Percentiles rank a stretch among this genome's conserved stretches.
phyloP scores from a whole-genome alignment of 2,888 invertebrate species.

The Scaeva pyrastri region DNA sequence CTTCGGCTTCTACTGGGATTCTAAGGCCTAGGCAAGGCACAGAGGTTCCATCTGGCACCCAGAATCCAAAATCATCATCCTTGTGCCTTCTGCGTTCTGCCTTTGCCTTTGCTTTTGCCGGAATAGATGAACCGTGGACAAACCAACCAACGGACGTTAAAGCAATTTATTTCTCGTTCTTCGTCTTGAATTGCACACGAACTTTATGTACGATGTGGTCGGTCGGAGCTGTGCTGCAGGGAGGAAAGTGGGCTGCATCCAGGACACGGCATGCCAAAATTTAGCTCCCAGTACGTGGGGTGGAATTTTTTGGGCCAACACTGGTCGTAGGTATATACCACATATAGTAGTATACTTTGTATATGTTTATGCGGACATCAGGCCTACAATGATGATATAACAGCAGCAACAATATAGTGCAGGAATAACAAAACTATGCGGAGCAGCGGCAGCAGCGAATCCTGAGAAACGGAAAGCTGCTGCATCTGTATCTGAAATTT shows the following conservation, averaged over 20 bases:
- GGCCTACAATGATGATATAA: slow-evolving; percentile 13
- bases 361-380: not conserved
- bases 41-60: slow-evolving; percentile 68
- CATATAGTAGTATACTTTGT: too few relatives aligned
- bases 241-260: slow-evolving; percentile 43
- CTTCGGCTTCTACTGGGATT: slow-evolving; percentile 51
- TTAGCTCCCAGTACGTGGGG: slow-evolving; percentile 35
- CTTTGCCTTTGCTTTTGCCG: slow-evolving; percentile 43
- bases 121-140: slow-evolving; percentile 74
- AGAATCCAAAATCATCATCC: slow-evolving; percentile 70
- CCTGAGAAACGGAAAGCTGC: slow-evolving; percentile 60
- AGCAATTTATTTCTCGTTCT: slow-evolving; percentile 76
- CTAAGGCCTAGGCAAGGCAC: slow-evolving; percentile 63
- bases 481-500: slow-evolving; percentile 62
- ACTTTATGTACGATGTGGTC: slow-evolving; percentile 58
- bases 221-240: slow-evolving; percentile 13
- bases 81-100: slow-evolving; percentile 44
- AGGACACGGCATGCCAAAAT: slow-evolving; percentile 19
- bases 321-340: slow-evolving; percentile 13
- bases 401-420: slow-evolving; percentile 60
- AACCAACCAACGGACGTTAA: slow-evolving; percentile 74
- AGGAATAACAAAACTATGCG: slow-evolving; percentile 67
- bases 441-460: slow-evolving; percentile 42
- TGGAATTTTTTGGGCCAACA: slow-evolving; percentile 36
- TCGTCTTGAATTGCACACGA: slow-evolving; percentile 72